Evolutionary conservation across 2,888 invertebrate genomes (phyloP).

Genomic region (Diarsia mendica): DNA sequence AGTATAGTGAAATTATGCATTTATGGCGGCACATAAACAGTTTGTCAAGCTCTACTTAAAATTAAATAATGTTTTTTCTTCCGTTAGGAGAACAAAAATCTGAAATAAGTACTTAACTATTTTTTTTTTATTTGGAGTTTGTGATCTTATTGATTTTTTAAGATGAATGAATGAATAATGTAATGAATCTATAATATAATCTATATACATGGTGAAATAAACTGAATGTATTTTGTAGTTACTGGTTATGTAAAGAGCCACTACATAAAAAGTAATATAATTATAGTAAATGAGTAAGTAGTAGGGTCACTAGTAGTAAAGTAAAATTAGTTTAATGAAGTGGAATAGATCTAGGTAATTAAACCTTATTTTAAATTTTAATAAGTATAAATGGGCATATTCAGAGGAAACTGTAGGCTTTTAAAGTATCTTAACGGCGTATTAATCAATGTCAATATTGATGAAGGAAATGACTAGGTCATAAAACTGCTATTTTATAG

Average conservation of each 20-base stretch:
- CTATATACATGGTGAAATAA: too few species aligned
- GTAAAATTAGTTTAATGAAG: neutral
- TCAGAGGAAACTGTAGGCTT: neutral
- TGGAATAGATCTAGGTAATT: too few species aligned
- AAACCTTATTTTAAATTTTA: too few species aligned
- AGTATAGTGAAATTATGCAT: constrained; percentile 14
- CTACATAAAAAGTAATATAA: neutral
- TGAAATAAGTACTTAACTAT: neutral
- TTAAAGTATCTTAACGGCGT: neutral
- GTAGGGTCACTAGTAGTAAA: neutral
- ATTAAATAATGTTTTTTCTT: neutral
- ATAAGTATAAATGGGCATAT: neutral
- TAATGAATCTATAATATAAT: too few species aligned
- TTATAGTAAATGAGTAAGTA: too few species aligned
- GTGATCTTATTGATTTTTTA: too few species aligned
- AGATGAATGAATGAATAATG: too few species aligned
- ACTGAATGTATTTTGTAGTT: neutral
- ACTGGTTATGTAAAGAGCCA: neutral
- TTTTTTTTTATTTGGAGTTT: too few species aligned
- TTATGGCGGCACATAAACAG: neutral
- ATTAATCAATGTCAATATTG: neutral
- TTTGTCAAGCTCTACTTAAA: constrained; percentile 20
- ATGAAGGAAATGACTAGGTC: constrained; percentile 2
- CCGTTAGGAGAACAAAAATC: neutral
- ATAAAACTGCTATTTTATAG: neutral